A percentile compares a stretch with the other conserved stretches of the same genome.
phyloP scores from a whole-genome alignment of 2,888 invertebrate genomes.

The Xestia ashworthii region DNA sequence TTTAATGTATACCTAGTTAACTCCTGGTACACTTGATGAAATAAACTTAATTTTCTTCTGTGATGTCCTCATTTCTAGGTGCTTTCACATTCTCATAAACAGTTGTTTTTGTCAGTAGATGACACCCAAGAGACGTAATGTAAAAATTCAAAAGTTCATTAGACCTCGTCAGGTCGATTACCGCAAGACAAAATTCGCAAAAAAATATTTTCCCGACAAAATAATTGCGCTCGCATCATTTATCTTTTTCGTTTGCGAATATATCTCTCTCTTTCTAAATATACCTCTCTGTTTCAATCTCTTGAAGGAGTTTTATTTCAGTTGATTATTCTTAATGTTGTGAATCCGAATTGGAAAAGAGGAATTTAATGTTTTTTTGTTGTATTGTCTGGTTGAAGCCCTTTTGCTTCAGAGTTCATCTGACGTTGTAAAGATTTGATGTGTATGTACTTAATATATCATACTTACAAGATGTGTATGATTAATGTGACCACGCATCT shows the following conservation, averaged over 20 bases:
- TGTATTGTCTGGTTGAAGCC: background rate
- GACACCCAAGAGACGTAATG: background rate
- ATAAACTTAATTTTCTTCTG: background rate
- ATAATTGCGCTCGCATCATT: conserved; percentile 64
- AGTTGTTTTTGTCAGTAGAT: background rate
- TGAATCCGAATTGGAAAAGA: conserved; percentile 28
- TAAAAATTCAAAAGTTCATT: conserved; percentile 57
- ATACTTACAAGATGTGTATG: background rate
- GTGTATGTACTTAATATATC: conserved; percentile 15
- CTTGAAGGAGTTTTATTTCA: conserved; percentile 59
- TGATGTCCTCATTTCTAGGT: background rate
- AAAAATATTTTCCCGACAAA: conserved; percentile 56
- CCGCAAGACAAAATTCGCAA: conserved; percentile 55
- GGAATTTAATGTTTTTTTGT: background rate
- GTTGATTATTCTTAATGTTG: conserved; percentile 48
- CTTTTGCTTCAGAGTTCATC: conserved; percentile 25
- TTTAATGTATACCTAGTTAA: background rate
- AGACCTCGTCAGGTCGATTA: conserved; percentile 62
- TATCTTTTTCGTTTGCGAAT: conserved; percentile 61
- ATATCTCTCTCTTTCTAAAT: conserved; percentile 35
- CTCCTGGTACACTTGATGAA: background rate
- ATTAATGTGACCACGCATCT: conserved; percentile 33
- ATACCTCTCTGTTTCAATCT: conserved; percentile 48
- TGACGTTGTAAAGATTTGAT: background rate
- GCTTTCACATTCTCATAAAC: background rate